phyloP scores from a whole-genome alignment of 2,113 vertebrate genomes.

The Periophthalmodon schlosseri region DNA sequence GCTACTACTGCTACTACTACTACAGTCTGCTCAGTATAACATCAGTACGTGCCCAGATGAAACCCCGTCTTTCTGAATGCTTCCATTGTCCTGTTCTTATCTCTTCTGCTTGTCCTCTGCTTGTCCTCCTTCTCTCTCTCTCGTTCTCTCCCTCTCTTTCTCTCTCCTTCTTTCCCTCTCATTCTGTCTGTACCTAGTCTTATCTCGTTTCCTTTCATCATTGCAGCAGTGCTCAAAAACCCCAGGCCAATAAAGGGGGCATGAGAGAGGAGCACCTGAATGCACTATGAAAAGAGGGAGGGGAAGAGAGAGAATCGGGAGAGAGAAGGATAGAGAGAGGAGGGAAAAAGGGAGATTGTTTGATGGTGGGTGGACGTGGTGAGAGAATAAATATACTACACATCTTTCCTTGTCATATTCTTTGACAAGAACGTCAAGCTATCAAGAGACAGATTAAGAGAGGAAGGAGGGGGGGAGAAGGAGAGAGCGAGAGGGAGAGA shows the following conservation, averaged over 20 bases:
- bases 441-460: no score
- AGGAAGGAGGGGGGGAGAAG: no score
- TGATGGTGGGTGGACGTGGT: no score
- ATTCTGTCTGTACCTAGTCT: slow-evolving; percentile 68
- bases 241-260: slow-evolving; percentile 32
- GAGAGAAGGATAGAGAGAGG: background rate
- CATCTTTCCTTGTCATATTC: no score
- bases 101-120: slow-evolving; percentile 62
- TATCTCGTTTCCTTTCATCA: slow-evolving; percentile 69
- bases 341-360: no score
- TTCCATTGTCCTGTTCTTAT: slow-evolving; percentile 64
- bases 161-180: slow-evolving; percentile 35
- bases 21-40: slow-evolving; percentile 15
- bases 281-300: background rate
- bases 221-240: slow-evolving; percentile 49
- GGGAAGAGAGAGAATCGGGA: background rate
- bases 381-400: no score
- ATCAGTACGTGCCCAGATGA: slow-evolving; percentile 13
- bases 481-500: no score
- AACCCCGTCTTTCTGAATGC: slow-evolving; percentile 58
- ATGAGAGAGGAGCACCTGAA: slow-evolving; percentile 49
- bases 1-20: no score
- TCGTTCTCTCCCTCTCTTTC: slow-evolving; percentile 58
- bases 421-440: no score
- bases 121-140: slow-evolving; percentile 56